Base-by-base conservation (phyloP, 2,797 vertebrate species). In the Nothura maculosa region DNA sequence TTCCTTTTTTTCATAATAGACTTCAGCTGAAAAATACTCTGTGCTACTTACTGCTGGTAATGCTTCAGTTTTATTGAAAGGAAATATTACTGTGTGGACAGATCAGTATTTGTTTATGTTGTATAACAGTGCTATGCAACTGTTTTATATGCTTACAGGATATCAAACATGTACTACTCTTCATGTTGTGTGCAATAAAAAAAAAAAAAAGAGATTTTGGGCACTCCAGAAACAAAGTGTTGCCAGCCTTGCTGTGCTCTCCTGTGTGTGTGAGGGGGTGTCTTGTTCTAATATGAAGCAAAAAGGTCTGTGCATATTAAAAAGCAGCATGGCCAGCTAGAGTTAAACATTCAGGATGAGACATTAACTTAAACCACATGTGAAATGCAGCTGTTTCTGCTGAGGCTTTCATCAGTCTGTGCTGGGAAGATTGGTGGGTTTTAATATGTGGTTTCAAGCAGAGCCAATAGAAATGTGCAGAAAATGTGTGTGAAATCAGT, bases 371-470 rank as follows among this genome's bases (percentile, higher is more conserved):
- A 97, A 98, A 97, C 95, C 98, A 98, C 96, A 98, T 98, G 98
- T 97, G 96, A 97, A 96, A 96, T 94, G 95, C 97, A 98, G 97
- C 97, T 97, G 98, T 98, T 98, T 98, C 96, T 98, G 94, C 86
- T 96, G 95, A 97, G 96, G 96, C 96, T 98, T 98, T 98, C 97
- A 98, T 97, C 98, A 97, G 96, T 92, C 96, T 97, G 95, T 93
- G 89, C 96, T 96, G 95, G 97, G 97, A 98, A 98, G 98, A 98
- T 98, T 98, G 98, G 97, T 98, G 97, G 94, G 91, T 98, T 98
- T 98, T 98, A 98, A 98, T 98, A 98, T 98, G 97, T 96, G 97
- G 97, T 97, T 97, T 97, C 97, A 96, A 97, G 95, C 97, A 96
- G 96, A 98, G 97, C 96, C 96, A 97, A 96, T 97, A 95, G 97